phyloP scores from a whole-genome alignment of 1,140 invertebrate genomes.

The Aporrectodea caliginosa region DNA sequence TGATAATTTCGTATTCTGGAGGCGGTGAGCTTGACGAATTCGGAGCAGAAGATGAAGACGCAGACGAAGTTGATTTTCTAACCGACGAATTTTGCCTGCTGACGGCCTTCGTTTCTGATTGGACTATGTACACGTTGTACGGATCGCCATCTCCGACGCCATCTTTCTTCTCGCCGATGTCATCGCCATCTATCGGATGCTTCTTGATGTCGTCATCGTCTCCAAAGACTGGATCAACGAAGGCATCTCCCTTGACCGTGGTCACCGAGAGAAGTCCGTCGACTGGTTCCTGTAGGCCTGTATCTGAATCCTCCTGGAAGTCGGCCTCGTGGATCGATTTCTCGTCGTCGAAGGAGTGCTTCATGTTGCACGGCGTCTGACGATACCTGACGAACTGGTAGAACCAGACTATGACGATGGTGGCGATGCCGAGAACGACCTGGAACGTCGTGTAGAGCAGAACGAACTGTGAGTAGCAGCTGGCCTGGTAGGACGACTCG shows the following conservation, averaged over 20 bases:
- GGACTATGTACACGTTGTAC: too few species aligned
- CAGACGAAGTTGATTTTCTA: too few species aligned
- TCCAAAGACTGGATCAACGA: background rate
- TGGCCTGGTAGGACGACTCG: background rate
- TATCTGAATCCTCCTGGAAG: background rate
- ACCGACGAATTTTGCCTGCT: too few species aligned
- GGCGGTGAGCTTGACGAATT: too few species aligned
- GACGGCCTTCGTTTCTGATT: too few species aligned
- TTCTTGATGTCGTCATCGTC: too few species aligned
- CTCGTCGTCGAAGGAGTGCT: background rate
- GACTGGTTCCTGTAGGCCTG: too few species aligned
- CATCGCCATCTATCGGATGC: too few species aligned
- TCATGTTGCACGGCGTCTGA: background rate
- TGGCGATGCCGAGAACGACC: background rate
- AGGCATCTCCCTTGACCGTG: background rate
- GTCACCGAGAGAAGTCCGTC: background rate
- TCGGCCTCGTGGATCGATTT: background rate
- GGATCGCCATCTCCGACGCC: too few species aligned
- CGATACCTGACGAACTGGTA: background rate
- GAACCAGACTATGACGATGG: background rate
- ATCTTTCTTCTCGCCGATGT: too few species aligned
- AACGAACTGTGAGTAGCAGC: background rate
- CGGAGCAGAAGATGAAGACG: too few species aligned
- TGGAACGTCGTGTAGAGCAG: background rate
- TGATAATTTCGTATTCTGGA: too few species aligned